phyloP scores from a whole-genome alignment of 2,113 vertebrate species.

The Loxodonta africana region DNA sequence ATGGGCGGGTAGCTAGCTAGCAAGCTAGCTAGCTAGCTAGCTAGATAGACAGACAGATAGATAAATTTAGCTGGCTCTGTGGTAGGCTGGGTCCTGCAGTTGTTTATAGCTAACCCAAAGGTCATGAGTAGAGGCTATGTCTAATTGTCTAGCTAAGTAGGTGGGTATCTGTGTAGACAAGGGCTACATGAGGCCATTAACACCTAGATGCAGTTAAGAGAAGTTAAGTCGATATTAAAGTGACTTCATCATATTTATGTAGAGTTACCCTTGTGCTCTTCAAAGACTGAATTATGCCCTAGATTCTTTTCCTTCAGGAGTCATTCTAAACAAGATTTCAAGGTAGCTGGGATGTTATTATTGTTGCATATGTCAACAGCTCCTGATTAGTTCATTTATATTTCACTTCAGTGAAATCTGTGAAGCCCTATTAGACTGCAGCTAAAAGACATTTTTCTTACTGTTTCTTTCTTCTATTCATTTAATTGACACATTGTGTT shows the following conservation, averaged over 20 bases:
- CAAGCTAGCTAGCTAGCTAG: background rate
- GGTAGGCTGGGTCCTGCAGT: background rate
- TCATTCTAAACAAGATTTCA: background rate
- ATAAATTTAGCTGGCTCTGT: background rate
- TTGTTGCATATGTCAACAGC: background rate
- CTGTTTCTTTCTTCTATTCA: background rate
- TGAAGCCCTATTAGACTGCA: background rate
- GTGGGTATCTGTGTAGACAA: background rate
- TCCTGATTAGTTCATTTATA: background rate
- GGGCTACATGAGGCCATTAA: background rate
- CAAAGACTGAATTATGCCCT: background rate
- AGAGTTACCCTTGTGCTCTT: background rate
- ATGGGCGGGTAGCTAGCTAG: background rate
- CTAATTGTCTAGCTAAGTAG: background rate
- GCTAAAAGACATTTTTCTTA: background rate
- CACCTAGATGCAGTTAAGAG: background rate
- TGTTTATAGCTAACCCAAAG: background rate
- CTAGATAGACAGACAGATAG: background rate
- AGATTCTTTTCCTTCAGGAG: background rate
- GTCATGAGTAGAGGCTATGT: background rate
- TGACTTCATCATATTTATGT: rapidly evolving
- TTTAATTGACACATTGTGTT: background rate
- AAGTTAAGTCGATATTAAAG: background rate
- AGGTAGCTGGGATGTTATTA: background rate
- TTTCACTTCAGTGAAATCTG: background rate